Conservation (phyloP, 2,888 invertebrate species). For the Suillia variegata region DNA sequence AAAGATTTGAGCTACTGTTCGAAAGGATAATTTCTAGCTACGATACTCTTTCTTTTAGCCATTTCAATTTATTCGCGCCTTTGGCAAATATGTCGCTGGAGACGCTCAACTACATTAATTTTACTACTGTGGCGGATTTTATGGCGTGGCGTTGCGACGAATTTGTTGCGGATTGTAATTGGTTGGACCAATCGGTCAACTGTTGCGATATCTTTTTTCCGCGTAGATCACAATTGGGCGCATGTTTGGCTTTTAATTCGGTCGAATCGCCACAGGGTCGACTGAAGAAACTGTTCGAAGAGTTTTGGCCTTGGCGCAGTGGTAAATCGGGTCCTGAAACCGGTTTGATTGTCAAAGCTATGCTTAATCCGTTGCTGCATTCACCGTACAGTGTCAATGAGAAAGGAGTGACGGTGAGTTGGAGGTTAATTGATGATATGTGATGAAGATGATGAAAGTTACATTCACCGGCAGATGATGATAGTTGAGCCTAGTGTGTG, state of each 20-base stretch:
- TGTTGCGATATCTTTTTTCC: conserved; percentile 62
- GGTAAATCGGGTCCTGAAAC: conserved; percentile 32
- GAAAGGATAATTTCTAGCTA: conserved; percentile 40
- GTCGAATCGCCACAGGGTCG: conserved; percentile 33
- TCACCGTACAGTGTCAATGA: conserved; percentile 30
- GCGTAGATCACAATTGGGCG: conserved; percentile 59
- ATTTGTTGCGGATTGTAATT: conserved; percentile 56
- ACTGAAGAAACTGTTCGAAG: conserved; percentile 29
- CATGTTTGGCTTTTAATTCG: conserved; percentile 62
- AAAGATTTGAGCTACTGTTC: conserved; percentile 34
- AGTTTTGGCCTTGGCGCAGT: conserved; percentile 35
- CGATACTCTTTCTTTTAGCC: conserved; percentile 44
- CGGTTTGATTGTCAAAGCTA: conserved; percentile 38
- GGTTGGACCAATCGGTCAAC: conserved; percentile 53
- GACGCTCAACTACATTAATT: conserved; percentile 48
- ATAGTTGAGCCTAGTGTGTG: conserved; percentile 45
- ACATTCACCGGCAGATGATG: conserved; percentile 39
- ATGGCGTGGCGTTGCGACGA: conserved; percentile 60
- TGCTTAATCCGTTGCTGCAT: conserved; percentile 38
- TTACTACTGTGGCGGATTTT: conserved; percentile 45
- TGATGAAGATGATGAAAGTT: no score
- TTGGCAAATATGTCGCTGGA: conserved; percentile 22
- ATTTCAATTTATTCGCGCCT: conserved; percentile 40
- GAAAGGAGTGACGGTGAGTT: conserved; percentile 33
- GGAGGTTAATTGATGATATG: no score